Conservation (phyloP, 1,140 invertebrate species). For the Onthophagus taurus region DNA sequence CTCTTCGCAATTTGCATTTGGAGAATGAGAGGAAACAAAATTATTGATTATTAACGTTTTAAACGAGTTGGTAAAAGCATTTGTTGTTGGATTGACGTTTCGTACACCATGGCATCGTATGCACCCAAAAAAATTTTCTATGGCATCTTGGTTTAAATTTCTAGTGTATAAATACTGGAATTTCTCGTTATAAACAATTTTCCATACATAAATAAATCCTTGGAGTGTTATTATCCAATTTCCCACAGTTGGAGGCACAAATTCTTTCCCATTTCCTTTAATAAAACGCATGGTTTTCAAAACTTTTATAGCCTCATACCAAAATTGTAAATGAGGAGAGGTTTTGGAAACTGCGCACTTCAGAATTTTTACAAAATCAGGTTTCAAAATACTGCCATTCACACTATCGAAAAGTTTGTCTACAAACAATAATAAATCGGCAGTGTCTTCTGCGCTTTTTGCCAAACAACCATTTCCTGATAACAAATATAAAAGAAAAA, state of each 20-base stretch:
- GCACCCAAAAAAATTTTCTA: not conserved
- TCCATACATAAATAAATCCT: not conserved
- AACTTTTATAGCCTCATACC: slow-evolving; percentile 7
- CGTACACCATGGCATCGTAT: not conserved
- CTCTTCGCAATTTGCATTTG: slow-evolving; percentile 5
- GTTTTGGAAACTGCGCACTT: slow-evolving; percentile 7
- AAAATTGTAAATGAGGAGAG: slow-evolving; percentile 4
- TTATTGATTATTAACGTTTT: slow-evolving; percentile 5
- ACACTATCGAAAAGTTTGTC: slow-evolving; percentile 19
- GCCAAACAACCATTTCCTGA: not conserved
- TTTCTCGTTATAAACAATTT: not conserved
- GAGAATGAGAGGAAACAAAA: slow-evolving; percentile 1
- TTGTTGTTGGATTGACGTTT: not conserved
- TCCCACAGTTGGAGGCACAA: not conserved
- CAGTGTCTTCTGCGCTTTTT: slow-evolving; percentile 9
- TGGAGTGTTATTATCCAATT: not conserved
- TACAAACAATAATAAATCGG: slow-evolving; percentile 16
- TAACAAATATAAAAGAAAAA: slow-evolving; percentile 1
- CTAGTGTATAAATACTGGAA: not conserved
- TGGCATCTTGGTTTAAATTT: not conserved
- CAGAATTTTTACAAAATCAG: slow-evolving; percentile 4
- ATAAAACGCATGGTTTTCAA: not conserved
- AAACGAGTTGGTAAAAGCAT: not conserved
- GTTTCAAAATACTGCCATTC: slow-evolving; percentile 5
- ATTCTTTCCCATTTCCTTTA: not conserved